phyloP scores from a whole-genome alignment of 2,797 vertebrate species.

The Nyctalus aviator region DNA sequence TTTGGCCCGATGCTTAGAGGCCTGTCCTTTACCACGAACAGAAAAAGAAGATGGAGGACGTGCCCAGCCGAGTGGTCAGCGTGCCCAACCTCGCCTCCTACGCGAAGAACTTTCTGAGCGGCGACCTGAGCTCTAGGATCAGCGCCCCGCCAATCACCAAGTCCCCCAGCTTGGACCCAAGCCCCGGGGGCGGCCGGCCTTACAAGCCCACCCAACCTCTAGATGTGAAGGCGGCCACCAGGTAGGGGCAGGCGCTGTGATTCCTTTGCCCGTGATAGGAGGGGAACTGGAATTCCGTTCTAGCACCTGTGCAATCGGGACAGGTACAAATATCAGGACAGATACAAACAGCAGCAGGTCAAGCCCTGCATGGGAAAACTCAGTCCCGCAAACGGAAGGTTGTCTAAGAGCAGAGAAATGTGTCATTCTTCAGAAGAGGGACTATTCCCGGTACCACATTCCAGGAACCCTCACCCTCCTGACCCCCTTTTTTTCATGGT shows the following conservation, averaged over 20 bases:
- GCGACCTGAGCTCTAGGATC: slow-evolving; percentile 87
- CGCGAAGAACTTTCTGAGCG: slow-evolving; percentile 90
- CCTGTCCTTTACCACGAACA: slow-evolving; percentile 83
- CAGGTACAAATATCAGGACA: neutral
- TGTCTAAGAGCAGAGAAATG: neutral
- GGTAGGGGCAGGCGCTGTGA: slow-evolving; percentile 85
- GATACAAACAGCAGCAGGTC: neutral
- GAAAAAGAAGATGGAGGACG: slow-evolving; percentile 91
- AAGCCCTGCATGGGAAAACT: neutral
- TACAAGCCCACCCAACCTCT: slow-evolving; percentile 89
- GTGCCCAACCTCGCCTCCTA: slow-evolving; percentile 91
- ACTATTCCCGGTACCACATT: neutral
- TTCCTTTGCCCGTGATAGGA: neutral
- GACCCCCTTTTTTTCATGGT: neutral
- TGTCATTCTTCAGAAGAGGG: neutral
- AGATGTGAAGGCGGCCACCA: slow-evolving; percentile 86
- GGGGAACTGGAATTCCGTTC: neutral
- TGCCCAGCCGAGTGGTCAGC: slow-evolving; percentile 92
- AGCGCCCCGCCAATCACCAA: slow-evolving; percentile 90
- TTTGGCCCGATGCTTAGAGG: neutral
- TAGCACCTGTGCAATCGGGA: neutral
- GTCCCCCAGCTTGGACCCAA: slow-evolving; percentile 90
- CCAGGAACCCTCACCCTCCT: neutral
- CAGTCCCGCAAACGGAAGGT: neutral
- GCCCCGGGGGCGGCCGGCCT: slow-evolving; percentile 85